Evolutionary conservation across 2,113 vertebrate species (phyloP).

Genomic region (Chaetodon auriga): DNA sequence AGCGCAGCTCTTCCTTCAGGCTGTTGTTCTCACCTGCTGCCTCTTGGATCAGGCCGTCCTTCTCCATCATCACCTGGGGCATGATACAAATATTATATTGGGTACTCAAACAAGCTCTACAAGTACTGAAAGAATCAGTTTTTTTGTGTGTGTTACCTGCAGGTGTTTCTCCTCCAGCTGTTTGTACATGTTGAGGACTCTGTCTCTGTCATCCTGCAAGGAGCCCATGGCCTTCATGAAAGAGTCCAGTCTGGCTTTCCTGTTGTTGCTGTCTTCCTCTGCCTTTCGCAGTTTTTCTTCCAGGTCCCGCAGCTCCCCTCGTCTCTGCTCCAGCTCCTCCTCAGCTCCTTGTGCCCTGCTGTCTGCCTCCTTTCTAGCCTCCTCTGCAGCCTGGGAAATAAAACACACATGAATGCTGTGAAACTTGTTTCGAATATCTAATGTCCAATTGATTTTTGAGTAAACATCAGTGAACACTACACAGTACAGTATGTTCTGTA

Average conservation of each 20-base stretch:
- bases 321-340: conserved; percentile 83
- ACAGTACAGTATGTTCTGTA: neutral
- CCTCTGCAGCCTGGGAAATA: conserved; percentile 85
- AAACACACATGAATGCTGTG: neutral
- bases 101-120: neutral
- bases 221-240: conserved; percentile 96
- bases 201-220: conserved; percentile 93
- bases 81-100: neutral
- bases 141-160: conserved; percentile 58
- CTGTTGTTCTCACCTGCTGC: conserved; percentile 93
- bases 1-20: conserved; percentile 91
- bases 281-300: conserved; percentile 82
- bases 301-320: conserved; percentile 81
- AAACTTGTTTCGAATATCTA: neutral
- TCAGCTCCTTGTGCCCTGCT: conserved; percentile 83
- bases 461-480: neutral
- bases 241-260: conserved; percentile 88
- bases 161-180: conserved; percentile 94
- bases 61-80: conserved; percentile 89
- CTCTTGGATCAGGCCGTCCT: conserved; percentile 95
- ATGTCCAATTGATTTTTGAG: neutral
- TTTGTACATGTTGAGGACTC: conserved; percentile 89
- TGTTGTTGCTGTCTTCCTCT: conserved; percentile 86
- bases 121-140: neutral
- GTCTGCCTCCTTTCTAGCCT: conserved; percentile 86